These are phyloP conservation scores for Sphyrna mokarran DNA, from an alignment of 2,113 vertebrate species.

Conservation along the genomic window DNA sequence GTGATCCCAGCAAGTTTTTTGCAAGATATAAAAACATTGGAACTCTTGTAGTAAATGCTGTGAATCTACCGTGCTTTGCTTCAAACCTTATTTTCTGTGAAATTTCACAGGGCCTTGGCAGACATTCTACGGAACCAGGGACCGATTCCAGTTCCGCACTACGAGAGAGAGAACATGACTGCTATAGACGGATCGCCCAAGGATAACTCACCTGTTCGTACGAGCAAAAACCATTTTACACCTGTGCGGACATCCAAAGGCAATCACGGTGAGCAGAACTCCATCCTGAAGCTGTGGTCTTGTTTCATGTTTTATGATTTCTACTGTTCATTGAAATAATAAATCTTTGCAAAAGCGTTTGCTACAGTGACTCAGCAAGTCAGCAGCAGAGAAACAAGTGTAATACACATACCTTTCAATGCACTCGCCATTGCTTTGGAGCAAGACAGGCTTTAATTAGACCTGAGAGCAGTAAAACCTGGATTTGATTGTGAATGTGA, in stretches of 20 bases:
- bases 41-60: neutral
- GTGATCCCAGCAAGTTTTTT: neutral
- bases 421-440: neutral
- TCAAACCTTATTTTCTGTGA: conserved; percentile 38
- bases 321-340: neutral
- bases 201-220: conserved; percentile 88
- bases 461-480: neutral
- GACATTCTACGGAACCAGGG: conserved; percentile 97
- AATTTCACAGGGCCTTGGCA: conserved; percentile 78
- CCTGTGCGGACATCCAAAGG: conserved; percentile 84
- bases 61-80: neutral
- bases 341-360: neutral
- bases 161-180: conserved; percentile 93
- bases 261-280: conserved; percentile 71
- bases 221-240: conserved; percentile 96
- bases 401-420: neutral
- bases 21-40: neutral
- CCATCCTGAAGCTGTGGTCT: neutral
- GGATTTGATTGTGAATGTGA: neutral
- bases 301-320: neutral
- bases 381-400: neutral
- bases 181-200: conserved; percentile 92
- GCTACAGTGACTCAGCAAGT: neutral
- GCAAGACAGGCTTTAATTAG: neutral
- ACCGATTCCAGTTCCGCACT: conserved; percentile 96